phyloP scores from a whole-genome alignment of 1,140 invertebrate species.

The Ganaspis sp. region DNA sequence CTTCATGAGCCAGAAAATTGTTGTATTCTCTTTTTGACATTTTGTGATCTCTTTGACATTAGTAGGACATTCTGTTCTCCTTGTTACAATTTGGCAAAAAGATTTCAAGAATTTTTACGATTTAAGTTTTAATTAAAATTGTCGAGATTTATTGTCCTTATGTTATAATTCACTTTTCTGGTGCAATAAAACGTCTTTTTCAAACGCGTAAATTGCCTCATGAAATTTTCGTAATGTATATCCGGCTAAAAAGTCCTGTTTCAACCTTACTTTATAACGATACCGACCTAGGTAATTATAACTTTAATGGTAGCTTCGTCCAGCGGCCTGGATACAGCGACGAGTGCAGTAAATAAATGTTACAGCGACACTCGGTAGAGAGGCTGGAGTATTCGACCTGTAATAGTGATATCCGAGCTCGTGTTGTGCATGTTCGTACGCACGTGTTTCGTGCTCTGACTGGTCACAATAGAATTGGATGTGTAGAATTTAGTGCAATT shows the following conservation, averaged over 20 bases:
- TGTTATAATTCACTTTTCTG: background rate
- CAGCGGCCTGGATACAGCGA: background rate
- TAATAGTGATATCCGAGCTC: constrained; percentile 34
- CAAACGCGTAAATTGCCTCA: background rate
- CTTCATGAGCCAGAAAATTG: background rate
- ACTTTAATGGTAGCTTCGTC: constrained; percentile 34
- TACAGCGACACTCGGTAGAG: background rate
- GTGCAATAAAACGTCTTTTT: background rate
- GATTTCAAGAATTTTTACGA: no score
- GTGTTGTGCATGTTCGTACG: constrained; percentile 2
- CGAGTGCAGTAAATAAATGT: constrained; percentile 37
- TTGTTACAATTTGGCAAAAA: no score
- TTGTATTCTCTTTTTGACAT: background rate
- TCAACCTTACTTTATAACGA: constrained; percentile 3
- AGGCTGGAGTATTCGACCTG: background rate
- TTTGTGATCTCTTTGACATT: no score
- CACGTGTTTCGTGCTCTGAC: constrained; percentile 10
- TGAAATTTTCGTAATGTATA: background rate
- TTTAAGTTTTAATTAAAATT: background rate
- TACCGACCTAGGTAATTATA: constrained; percentile 35
- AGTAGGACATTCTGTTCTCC: no score
- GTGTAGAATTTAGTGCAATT: constrained; percentile 27
- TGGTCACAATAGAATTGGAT: constrained; percentile 22
- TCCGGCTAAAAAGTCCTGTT: background rate
- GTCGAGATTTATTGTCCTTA: background rate